Base-by-base conservation (phyloP, 2,797 vertebrate species). In the Gastrophryne carolinensis region DNA sequence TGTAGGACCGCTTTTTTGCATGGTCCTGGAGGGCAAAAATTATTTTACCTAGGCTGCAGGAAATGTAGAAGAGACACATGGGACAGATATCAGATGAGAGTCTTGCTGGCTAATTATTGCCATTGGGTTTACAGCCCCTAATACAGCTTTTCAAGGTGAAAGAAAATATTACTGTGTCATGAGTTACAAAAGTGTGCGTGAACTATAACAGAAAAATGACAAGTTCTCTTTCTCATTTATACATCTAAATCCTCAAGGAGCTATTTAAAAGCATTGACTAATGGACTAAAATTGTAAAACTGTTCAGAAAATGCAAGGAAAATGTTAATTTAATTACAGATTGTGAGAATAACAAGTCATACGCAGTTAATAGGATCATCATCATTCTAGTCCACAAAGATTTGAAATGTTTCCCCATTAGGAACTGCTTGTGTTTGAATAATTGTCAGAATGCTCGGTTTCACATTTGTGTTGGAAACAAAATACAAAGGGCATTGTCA, bases 291-390 rank as follows among this genome's bases (percentile, higher is more conserved):
- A 89, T 80, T 63, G 83, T 83, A 76, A 87, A 86, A 84, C 57
- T 63, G 41, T 61, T 82, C 86, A 82, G 81, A 80, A 89, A 89
- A 85, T 73, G 78, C 75, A 73, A 85, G 84, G 88, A 88, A 88
- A 89, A 88, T 82, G 83, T 79, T 66, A 49, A 82, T 83, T 86
- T 91, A 82, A 85, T 84, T 65, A 79, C 75, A 84, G 82, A 82
- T 73, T 84, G 77, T 85, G 86, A 87, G 87, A 92, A 90, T 89
- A 90, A 91, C 86, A 87, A 90, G 84, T 89, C 89, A 90, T 88
- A 90, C 89, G 88, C 85, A 85, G 87, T 88, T 91, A 91, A 91
- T 90, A 86, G 87, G 87, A 90, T 91, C 88, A 90, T 87, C 86
- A 84, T 72, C 32, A 0, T 87, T 86, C 69, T 66, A 81, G 80